phyloP scores from a whole-genome alignment of 2,797 vertebrate species.

The Carapus acus region DNA sequence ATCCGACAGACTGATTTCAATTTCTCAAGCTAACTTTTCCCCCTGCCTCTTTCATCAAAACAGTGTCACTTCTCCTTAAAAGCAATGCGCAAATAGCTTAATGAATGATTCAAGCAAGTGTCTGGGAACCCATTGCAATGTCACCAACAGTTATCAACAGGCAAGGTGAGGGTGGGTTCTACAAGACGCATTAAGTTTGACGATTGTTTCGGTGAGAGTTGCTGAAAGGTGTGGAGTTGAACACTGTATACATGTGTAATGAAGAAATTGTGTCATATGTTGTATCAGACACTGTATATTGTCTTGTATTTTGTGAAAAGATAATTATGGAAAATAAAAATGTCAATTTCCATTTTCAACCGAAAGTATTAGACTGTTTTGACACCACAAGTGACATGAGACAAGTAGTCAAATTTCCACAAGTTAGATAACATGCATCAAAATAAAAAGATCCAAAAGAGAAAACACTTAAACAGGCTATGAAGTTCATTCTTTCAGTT shows the following conservation, averaged over 20 bases:
- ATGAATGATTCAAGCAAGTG: constrained; percentile 68
- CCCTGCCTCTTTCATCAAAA: constrained; percentile 28
- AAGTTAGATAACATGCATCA: too few species aligned
- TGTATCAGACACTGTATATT: too few species aligned
- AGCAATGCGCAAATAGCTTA: constrained; percentile 59
- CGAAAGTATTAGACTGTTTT: too few species aligned
- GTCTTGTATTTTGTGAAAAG: too few species aligned
- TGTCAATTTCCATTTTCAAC: too few species aligned
- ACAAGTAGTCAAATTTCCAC: too few species aligned
- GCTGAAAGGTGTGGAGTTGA: background rate
- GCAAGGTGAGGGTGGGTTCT: constrained; percentile 31
- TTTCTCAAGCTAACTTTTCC: constrained; percentile 44
- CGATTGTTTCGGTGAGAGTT: background rate
- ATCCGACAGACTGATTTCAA: constrained; percentile 49
- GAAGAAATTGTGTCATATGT: too few species aligned
- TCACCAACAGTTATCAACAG: constrained; percentile 26
- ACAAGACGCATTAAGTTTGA: constrained; percentile 1
- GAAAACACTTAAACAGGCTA: too few species aligned
- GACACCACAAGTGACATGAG: too few species aligned
- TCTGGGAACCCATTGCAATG: constrained; percentile 56
- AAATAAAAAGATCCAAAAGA: too few species aligned
- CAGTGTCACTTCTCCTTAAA: constrained; percentile 59
- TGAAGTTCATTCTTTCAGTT: too few species aligned
- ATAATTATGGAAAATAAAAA: too few species aligned
- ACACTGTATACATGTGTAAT: constrained; percentile 8